Evolutionary conservation across 2,113 vertebrate genomes (phyloP).

Genomic region (Xenopus borealis): DNA sequence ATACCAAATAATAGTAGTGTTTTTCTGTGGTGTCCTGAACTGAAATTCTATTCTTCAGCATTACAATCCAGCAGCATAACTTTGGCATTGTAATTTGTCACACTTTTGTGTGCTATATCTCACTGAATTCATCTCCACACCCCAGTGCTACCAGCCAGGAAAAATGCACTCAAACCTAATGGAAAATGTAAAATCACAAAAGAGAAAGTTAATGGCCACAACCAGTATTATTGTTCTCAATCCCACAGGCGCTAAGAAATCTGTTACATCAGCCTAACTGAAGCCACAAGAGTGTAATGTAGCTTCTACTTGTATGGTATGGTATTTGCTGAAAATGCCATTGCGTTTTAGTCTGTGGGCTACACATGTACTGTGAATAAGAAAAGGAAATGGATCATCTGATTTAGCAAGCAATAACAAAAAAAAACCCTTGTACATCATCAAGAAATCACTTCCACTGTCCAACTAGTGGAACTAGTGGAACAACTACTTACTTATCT

Average conservation of each 20-base stretch:
- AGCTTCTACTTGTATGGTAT: not conserved
- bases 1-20: too few relatives aligned
- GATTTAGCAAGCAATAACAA: not conserved
- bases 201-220: conserved; percentile 43
- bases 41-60: conserved; percentile 47
- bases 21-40: conserved; percentile 6
- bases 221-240: conserved; percentile 25
- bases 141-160: conserved; percentile 29
- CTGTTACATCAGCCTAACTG: conserved; percentile 32
- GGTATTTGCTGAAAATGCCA: conserved; percentile 8
- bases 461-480: too few relatives aligned
- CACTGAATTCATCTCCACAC: conserved; percentile 26
- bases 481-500: too few relatives aligned
- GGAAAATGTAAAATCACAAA: conserved; percentile 48
- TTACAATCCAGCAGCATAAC: conserved; percentile 45
- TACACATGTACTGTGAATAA: not conserved
- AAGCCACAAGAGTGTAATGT: conserved; percentile 26
- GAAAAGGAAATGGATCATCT: not conserved
- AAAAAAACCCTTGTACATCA: not conserved
- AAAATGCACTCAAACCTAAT: conserved; percentile 39
- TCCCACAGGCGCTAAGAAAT: conserved; percentile 22
- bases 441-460: too few relatives aligned
- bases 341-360: not conserved
- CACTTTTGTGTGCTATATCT: conserved; percentile 42
- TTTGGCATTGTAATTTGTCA: conserved; percentile 48